A percentile compares a stretch with the other conserved stretches of the same genome.
Evolutionary conservation across 2,888 invertebrate species (phyloP).

Genomic region (Mamestra brassicae): DNA sequence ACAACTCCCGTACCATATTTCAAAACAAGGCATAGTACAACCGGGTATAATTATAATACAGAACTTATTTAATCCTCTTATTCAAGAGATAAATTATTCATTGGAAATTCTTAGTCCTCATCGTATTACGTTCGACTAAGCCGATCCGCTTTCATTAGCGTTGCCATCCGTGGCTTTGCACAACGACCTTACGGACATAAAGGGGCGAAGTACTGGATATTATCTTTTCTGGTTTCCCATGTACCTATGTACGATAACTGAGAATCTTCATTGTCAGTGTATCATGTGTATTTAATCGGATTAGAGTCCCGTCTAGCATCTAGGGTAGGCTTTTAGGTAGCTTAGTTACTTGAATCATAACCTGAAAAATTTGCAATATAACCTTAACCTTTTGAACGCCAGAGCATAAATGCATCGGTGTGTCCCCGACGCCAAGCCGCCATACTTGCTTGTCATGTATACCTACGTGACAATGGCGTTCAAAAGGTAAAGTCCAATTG

Average conservation of each 20-base stretch:
- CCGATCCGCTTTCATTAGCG: slow-evolving; percentile 52
- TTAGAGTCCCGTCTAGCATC: too few relatives aligned
- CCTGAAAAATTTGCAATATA: too few relatives aligned
- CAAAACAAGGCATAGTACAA: slow-evolving; percentile 18
- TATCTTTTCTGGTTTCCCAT: too few relatives aligned
- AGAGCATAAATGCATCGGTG: too few relatives aligned
- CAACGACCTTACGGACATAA: slow-evolving; percentile 22
- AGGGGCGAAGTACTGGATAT: slow-evolving; percentile 1
- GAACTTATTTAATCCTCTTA: slow-evolving; percentile 38
- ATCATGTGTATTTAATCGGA: too few relatives aligned
- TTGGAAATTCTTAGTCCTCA: slow-evolving; percentile 37
- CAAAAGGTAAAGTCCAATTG: too few relatives aligned
- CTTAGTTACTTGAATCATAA: neutral
- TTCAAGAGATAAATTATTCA: slow-evolving; percentile 48
- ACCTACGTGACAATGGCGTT: too few relatives aligned
- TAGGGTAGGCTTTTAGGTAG: neutral
- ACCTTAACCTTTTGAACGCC: too few relatives aligned
- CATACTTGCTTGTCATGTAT: too few relatives aligned
- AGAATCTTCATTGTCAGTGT: slow-evolving; percentile 2
- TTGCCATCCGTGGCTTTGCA: slow-evolving; percentile 39
- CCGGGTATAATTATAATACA: slow-evolving; percentile 7
- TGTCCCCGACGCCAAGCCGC: too few relatives aligned
- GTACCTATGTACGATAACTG: neutral
- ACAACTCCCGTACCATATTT: slow-evolving; percentile 6
- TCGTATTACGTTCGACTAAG: slow-evolving; percentile 49